Conservation (phyloP, 2,113 vertebrate species). For the Delphinus delphis region DNA sequence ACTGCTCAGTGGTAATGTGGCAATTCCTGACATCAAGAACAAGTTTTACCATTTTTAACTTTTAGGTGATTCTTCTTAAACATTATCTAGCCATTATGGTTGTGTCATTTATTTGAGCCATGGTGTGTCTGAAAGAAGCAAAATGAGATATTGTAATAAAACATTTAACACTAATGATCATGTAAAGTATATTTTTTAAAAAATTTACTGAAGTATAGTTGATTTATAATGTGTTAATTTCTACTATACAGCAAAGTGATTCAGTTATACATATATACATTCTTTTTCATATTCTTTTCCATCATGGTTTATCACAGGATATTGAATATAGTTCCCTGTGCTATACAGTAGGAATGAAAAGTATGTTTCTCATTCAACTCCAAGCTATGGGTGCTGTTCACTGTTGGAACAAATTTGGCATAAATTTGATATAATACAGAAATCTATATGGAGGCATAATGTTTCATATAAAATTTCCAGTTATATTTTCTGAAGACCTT, state of each 20-base stretch:
- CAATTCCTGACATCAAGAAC: background rate
- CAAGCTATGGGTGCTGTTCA: background rate
- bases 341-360: background rate
- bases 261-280: background rate
- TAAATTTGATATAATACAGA: conserved; percentile 14
- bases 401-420: background rate
- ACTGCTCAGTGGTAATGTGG: background rate
- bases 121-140: background rate
- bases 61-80: background rate
- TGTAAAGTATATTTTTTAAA: background rate
- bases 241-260: background rate
- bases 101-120: background rate
- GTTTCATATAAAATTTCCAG: background rate
- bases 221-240: background rate
- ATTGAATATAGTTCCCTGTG: background rate
- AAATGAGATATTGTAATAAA: background rate
- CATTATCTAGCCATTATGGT: background rate
- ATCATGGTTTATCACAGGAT: background rate
- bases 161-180: background rate
- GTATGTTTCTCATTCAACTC: background rate
- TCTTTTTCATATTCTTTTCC: background rate
- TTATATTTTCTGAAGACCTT: background rate
- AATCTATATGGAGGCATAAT: background rate
- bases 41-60: conserved; percentile 17
- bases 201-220: background rate